phyloP scores from a whole-genome alignment of 2,113 vertebrate species.

The Acanthochromis polyacanthus region DNA sequence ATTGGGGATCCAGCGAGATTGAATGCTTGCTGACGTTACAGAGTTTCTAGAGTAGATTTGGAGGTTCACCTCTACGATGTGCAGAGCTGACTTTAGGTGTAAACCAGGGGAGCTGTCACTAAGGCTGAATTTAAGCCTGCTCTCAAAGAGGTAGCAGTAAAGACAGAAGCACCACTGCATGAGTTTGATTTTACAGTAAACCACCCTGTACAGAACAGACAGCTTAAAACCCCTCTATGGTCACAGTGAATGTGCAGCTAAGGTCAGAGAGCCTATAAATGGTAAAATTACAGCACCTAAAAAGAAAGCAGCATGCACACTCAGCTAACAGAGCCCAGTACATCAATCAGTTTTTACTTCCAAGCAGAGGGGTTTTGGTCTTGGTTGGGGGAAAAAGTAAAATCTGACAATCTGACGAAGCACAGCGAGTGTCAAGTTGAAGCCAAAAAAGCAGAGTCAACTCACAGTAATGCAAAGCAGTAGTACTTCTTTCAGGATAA shows the following conservation, averaged over 20 bases:
- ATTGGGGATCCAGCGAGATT: background rate
- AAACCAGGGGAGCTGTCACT: conserved; percentile 19
- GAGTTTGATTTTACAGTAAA: conserved; percentile 18
- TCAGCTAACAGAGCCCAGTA: conserved; percentile 1
- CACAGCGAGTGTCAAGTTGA: background rate
- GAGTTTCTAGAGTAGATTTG: background rate
- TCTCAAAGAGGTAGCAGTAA: conserved; percentile 3
- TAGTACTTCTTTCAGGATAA: background rate
- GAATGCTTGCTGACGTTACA: background rate
- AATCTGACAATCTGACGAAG: background rate
- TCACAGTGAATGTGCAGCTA: background rate
- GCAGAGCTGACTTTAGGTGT: background rate
- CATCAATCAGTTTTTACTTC: background rate
- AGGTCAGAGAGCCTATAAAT: conserved; percentile 11
- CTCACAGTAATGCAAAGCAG: background rate
- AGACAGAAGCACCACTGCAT: background rate
- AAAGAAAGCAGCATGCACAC: conserved; percentile 1
- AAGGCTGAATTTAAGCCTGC: background rate
- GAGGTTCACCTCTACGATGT: background rate
- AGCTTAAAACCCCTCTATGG: conserved; percentile 15
- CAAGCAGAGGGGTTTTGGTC: conserved; percentile 1
- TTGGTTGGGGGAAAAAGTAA: background rate
- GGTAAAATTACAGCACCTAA: conserved; percentile 10
- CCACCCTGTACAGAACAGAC: background rate
- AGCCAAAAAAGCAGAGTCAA: background rate